Base-by-base conservation (phyloP, 1,140 invertebrate genomes). In the Brachystomella parvula region DNA sequence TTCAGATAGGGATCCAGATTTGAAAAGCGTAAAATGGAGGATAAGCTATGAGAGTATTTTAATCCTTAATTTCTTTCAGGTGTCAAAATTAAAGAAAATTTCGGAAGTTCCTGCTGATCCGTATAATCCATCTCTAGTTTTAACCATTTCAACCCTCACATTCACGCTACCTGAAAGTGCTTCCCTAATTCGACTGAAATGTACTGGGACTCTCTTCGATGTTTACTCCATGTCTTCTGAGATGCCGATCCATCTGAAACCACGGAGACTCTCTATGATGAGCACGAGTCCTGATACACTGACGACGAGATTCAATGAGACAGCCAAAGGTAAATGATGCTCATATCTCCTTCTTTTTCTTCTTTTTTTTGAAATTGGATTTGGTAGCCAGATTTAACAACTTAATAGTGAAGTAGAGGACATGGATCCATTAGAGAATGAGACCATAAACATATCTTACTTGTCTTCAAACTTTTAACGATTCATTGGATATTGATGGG, bases 191-290 rank as follows among this genome's bases (percentile, higher is more conserved):
- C 60, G 47, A 24, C 61, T 67, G 28, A 63, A 63, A 31, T 67
- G 66, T 26, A 63, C 60, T 49, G 66, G 66, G 26, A 35, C n/a
- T 57, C 49, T 67, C 1, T 67, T 35, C 61, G 53, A 63, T 32
- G 33, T 67, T 19, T 67, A 67, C 31, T 28, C 30, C 6, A 61
- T 56, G 60, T 63, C 60, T 9, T 67, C 66, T 77, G 60, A 32
- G 89, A 89, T 87, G 32, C 6, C 63, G 33, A 57, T 68, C 61
- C 64, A 67, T 47, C 60, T 62, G 3, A 39, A 47, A 28, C 60
- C 60, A 3, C 15, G 35, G 3, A 9, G 60, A 21, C n/a, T 62
- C 2, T 62, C 60, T 32, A 62, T 62, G 60, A 47, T 62, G 33
- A 62, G 60, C 39, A 62, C 60, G 24, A 62, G 32, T 47, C 32